phyloP scores from a whole-genome alignment of 2,888 invertebrate genomes.

The Carterocephalus palaemon region DNA sequence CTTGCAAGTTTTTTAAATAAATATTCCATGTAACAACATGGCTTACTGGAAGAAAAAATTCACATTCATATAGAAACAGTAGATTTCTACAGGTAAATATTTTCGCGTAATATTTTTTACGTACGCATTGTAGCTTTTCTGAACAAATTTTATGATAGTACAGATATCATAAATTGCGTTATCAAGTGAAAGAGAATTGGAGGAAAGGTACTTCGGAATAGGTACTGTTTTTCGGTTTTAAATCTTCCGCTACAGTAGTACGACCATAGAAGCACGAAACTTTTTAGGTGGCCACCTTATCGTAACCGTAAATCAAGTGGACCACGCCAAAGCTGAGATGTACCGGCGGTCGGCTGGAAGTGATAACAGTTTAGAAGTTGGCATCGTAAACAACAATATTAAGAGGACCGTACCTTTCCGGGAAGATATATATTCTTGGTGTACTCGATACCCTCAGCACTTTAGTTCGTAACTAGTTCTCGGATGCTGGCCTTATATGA shows the following conservation, averaged over 20 bases:
- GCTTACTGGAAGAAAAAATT: no score
- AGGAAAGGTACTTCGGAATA: slow-evolving; percentile 37
- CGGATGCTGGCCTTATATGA: slow-evolving; percentile 14
- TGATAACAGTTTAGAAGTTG: slow-evolving; percentile 63
- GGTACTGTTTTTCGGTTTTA: slow-evolving; percentile 56
- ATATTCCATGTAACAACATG: no score
- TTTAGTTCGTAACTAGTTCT: slow-evolving; percentile 15
- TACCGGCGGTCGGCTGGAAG: slow-evolving; percentile 54
- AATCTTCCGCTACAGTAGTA: slow-evolving; percentile 58
- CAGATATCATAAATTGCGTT: slow-evolving; percentile 24
- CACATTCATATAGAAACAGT: no score
- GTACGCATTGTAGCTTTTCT: slow-evolving; percentile 1
- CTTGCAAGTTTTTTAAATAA: no score
- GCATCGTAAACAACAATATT: slow-evolving; percentile 60
- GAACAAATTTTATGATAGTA: slow-evolving; percentile 19
- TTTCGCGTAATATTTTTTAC: no score
- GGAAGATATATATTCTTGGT: slow-evolving; percentile 6
- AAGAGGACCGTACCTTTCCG: slow-evolving; percentile 32
- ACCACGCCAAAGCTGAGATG: slow-evolving; percentile 60
- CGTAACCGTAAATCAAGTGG: slow-evolving; percentile 70
- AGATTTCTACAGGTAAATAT: no score
- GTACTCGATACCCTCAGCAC: slow-evolving; percentile 20
- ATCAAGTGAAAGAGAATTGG: slow-evolving; percentile 27
- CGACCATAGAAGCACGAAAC: slow-evolving; percentile 51
- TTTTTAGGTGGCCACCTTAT: slow-evolving; percentile 71